Conservation (phyloP, 2,888 invertebrate species). For the Thereva nobilitata region DNA sequence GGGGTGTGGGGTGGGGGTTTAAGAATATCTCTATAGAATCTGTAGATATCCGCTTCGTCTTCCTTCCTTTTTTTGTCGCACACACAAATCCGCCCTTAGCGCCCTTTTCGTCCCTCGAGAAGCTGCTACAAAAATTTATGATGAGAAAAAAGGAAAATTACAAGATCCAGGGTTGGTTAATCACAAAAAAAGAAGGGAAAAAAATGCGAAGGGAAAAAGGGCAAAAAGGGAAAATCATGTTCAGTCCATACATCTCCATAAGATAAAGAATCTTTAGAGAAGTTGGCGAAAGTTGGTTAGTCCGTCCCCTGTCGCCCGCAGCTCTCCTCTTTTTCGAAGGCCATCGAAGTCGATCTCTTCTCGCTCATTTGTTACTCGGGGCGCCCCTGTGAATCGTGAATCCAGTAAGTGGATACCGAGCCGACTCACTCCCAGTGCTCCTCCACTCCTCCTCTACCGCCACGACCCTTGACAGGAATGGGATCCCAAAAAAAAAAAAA, state of each 20-base stretch:
- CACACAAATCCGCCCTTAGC: not conserved
- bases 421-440: not conserved
- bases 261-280: slow-evolving; percentile 2
- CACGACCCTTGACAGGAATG: not conserved
- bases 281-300: slow-evolving; percentile 8
- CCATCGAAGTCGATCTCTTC: slow-evolving; percentile 14
- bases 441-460: not conserved
- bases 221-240: slow-evolving; percentile 34
- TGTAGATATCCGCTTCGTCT: not conserved
- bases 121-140: slow-evolving; percentile 30
- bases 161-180: slow-evolving; percentile 24
- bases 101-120: not conserved
- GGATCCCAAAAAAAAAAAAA: slow-evolving; percentile 21
- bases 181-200: slow-evolving; percentile 2
- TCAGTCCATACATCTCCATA: slow-evolving; percentile 24
- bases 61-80: not conserved
- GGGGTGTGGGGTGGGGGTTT: slow-evolving; percentile 5
- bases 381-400: slow-evolving; percentile 13
- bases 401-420: slow-evolving; percentile 15
- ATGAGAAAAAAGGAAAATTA: slow-evolving; percentile 28
- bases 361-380: slow-evolving; percentile 19
- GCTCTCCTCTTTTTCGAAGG: not conserved
- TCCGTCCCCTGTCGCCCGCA: not conserved
- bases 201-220: slow-evolving; percentile 11
- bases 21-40: slow-evolving; percentile 21